Evolutionary conservation across 2,113 vertebrate species (phyloP).

Genomic region (Myiagra hebetior): DNA sequence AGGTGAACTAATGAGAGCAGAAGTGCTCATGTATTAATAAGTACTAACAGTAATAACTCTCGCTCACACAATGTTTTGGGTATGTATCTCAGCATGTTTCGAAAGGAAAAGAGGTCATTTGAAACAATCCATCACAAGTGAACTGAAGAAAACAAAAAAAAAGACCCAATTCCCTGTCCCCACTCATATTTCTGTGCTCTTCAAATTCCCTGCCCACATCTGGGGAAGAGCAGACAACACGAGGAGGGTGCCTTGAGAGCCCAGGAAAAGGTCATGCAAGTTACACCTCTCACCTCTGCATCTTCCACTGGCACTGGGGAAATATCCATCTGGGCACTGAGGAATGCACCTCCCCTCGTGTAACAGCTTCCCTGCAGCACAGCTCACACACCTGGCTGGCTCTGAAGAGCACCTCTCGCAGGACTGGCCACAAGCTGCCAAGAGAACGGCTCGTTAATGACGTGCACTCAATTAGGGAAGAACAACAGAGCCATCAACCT

Average conservation of each 20-base stretch:
- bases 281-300: slow-evolving; percentile 79
- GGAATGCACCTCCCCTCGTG: slow-evolving; percentile 80
- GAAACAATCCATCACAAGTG: not conserved
- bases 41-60: not conserved
- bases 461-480: not conserved
- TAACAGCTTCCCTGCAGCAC: slow-evolving; percentile 69
- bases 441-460: not conserved
- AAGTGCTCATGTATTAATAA: not conserved
- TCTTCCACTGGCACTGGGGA: slow-evolving; percentile 62
- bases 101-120: not conserved
- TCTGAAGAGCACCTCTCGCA: slow-evolving; percentile 84
- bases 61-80: not conserved
- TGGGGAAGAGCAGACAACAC: not conserved
- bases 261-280: not conserved
- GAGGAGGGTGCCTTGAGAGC: not conserved
- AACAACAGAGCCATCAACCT: not conserved
- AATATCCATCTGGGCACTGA: slow-evolving; percentile 79
- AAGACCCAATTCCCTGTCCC: not conserved
- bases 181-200: not conserved
- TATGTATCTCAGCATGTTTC: not conserved
- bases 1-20: not conserved
- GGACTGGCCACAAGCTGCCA: slow-evolving; percentile 82
- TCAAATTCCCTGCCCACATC: not conserved
- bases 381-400: slow-evolving; percentile 78
- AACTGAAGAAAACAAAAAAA: not conserved